These are phyloP conservation scores for Macaria notata DNA, from an alignment of 2,888 invertebrate species.

Conservation along the genomic window DNA sequence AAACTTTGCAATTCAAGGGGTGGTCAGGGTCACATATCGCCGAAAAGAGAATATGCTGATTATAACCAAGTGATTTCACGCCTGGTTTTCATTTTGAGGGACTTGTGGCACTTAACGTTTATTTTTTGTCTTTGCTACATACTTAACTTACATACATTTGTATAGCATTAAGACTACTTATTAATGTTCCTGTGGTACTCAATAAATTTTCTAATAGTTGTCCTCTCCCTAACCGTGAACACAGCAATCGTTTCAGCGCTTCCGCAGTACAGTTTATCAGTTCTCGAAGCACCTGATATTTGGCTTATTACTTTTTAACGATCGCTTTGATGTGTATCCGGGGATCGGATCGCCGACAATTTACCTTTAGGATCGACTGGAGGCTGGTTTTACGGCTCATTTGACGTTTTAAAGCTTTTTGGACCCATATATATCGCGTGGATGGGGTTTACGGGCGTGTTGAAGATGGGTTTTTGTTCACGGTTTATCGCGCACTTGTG, in stretches of 20 bases:
- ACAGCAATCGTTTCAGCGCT: background rate
- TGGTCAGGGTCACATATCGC: too few species aligned
- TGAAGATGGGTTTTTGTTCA: constrained; percentile 4
- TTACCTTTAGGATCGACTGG: constrained; percentile 19
- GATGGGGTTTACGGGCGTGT: constrained; percentile 1
- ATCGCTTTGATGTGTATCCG: constrained; percentile 22
- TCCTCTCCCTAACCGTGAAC: too few species aligned
- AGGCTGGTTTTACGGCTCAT: constrained; percentile 27
- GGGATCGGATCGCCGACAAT: constrained; percentile 16
- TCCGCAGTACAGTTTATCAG: constrained; percentile 16
- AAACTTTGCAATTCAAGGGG: too few species aligned
- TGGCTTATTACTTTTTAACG: constrained; percentile 29
- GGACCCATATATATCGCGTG: constrained; percentile 3
- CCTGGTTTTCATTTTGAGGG: too few species aligned
- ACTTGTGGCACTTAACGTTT: too few species aligned
- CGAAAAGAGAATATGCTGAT: too few species aligned
- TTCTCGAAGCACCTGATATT: constrained; percentile 22
- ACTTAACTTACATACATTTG: too few species aligned
- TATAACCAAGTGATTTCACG: too few species aligned
- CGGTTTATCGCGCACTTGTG: background rate
- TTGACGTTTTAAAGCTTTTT: constrained; percentile 19
- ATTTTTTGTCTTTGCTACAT: too few species aligned
- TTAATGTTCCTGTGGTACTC: too few species aligned
- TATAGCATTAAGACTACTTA: too few species aligned
- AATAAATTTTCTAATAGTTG: too few species aligned